Evolutionary conservation across 2,113 vertebrate genomes (phyloP).

Genomic region (Antidorcas marsupialis): DNA sequence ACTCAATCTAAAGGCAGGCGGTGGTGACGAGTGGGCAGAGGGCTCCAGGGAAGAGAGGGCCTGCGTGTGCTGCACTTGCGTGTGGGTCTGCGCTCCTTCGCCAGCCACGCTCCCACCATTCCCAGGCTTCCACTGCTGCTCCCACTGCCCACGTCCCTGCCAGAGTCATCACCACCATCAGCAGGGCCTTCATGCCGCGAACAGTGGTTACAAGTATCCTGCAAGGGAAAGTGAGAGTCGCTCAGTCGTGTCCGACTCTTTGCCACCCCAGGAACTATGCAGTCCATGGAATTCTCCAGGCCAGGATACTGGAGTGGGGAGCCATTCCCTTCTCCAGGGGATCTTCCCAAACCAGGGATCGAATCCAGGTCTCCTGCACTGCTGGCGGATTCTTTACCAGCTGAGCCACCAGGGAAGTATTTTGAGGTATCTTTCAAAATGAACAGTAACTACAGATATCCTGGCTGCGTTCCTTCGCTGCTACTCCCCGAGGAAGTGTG

Average conservation of each 20-base stretch:
- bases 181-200: neutral
- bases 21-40: neutral
- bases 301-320: neutral
- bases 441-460: neutral
- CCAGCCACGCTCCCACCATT: no score
- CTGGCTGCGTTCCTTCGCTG: neutral
- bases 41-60: neutral
- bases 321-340: neutral
- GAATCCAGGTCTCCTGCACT: neutral
- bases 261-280: neutral
- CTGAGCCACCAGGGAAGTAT: neutral
- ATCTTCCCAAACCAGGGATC: neutral
- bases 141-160: accelerated
- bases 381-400: neutral
- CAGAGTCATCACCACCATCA: accelerated
- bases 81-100: neutral
- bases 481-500: neutral
- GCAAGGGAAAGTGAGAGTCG: neutral
- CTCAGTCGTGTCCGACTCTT: neutral
- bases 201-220: neutral
- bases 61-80: neutral
- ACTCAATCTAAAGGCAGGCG: neutral
- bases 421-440: neutral
- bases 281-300: neutral
- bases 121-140: accelerated